Conservation (phyloP, 2,797 vertebrate species). For the Coregonus suidteri region DNA sequence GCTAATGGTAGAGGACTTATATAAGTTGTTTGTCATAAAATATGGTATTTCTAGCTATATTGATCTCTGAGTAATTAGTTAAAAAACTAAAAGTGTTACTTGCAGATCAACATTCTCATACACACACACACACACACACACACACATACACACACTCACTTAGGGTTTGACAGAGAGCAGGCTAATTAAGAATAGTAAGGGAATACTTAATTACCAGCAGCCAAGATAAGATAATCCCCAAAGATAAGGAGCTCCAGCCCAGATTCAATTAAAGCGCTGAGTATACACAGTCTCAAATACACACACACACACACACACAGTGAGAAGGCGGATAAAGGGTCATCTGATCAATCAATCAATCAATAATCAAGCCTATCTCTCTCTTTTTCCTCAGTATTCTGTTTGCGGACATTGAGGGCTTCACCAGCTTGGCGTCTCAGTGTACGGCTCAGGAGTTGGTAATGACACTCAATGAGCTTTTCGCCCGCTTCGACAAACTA, state of each 20-base stretch:
- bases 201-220: constrained; percentile 77
- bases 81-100: not conserved
- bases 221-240: constrained; percentile 75
- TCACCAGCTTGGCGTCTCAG: constrained; percentile 95
- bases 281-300: not conserved
- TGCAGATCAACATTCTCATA: constrained; percentile 32
- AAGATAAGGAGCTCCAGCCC: constrained; percentile 70
- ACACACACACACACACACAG: not conserved
- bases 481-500: constrained; percentile 95
- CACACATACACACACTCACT: constrained; percentile 1
- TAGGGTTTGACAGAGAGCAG: constrained; percentile 65
- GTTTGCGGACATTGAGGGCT: constrained; percentile 96
- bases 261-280: constrained; percentile 75
- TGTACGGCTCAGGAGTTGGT: constrained; percentile 97
- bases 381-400: constrained; percentile 79
- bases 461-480: constrained; percentile 97
- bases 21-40: no score
- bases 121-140: constrained; percentile 8
- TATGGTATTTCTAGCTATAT: no score
- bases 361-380: constrained; percentile 6
- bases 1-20: no score
- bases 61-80: no score
- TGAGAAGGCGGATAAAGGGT: not conserved
- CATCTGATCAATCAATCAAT: not conserved
- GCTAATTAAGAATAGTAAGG: constrained; percentile 78